phyloP scores from a whole-genome alignment of 2,888 invertebrate genomes.

The Drosophila recens region DNA sequence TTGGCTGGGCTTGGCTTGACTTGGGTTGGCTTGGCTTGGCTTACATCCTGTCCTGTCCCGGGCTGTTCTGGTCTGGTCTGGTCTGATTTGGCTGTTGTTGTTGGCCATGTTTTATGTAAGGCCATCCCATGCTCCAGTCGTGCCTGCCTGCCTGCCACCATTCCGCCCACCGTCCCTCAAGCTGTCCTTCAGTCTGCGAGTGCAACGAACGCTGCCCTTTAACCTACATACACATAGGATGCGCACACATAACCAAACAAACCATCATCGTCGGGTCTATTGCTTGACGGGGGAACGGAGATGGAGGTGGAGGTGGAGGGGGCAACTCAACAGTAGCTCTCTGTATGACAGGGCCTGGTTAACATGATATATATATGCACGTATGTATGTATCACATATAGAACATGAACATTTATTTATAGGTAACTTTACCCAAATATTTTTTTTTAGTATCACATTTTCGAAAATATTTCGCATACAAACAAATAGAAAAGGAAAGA shows the following conservation, averaged over 20 bases:
- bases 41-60: neutral
- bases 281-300: neutral
- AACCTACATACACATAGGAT: constrained; percentile 69
- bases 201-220: constrained; percentile 78
- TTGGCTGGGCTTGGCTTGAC: neutral
- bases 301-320: neutral
- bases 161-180: neutral
- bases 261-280: neutral
- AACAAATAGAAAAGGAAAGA: too few species aligned
- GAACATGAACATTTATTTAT: neutral
- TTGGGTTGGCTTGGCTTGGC: neutral
- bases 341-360: neutral
- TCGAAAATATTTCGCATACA: too few species aligned
- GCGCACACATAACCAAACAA: neutral
- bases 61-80: neutral
- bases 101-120: constrained; percentile 58
- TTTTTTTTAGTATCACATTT: too few species aligned
- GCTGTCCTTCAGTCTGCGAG: constrained; percentile 74
- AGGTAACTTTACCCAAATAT: neutral
- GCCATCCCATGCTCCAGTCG: constrained; percentile 38
- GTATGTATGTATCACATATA: neutral
- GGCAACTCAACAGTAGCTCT: neutral
- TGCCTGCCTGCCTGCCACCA: constrained; percentile 7
- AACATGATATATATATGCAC: constrained; percentile 16
- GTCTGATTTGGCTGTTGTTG: constrained; percentile 12